Base-by-base conservation (phyloP, 1,140 invertebrate species). In the Drosophila quadrilineata region DNA sequence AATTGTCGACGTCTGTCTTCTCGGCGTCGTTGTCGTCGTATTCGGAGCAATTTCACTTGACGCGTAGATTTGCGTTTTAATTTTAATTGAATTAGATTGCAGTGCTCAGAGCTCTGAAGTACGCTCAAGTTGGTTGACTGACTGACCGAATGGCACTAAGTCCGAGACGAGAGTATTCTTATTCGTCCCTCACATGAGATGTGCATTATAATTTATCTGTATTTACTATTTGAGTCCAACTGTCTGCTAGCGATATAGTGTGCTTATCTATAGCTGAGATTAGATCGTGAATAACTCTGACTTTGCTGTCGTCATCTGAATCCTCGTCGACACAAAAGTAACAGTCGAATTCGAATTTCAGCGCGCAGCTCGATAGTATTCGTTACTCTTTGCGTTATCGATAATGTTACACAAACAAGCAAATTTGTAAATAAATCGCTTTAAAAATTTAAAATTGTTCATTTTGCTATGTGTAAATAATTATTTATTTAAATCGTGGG, bases 11-110 rank as follows among this genome's bases (percentile, higher is more conserved):
- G 35, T 24, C 14, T 45, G 10, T 45, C 22, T 19, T 45, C 16
- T 14, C 2, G 14, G 16, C 14, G 10, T 36, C 22, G 31, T 36
- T 22, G 50, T 35, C 22, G 28, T 35, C 17, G 36, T 72, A 76
- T 57, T 64, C 58, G 77, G 58, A 71, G 57, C 77, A 84, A 82
- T 82, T 80, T 73, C 54, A 67, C 66, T 82, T 68, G 56, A 58
- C 33, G 62, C 57, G 67, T 80, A 82, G 71, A 82, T 84, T 69
- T 82, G 65, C 79, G 79, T 77, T 84, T 84, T 77, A 84, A 84
- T 77, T 84, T 84, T 77, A 84, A 84, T 84, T 84, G 70, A 84
- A 84, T 84, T 84, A 86, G 56, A 64, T 72, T 79, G 74, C 70
- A 75, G 40, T 50, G 31, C 17, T 33, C 22, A 50, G 16, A 54